Evolutionary conservation across 2,113 vertebrate species (phyloP), one percentile per base, ranked within the genome.

Genomic region (Bucco capensis): DNA sequence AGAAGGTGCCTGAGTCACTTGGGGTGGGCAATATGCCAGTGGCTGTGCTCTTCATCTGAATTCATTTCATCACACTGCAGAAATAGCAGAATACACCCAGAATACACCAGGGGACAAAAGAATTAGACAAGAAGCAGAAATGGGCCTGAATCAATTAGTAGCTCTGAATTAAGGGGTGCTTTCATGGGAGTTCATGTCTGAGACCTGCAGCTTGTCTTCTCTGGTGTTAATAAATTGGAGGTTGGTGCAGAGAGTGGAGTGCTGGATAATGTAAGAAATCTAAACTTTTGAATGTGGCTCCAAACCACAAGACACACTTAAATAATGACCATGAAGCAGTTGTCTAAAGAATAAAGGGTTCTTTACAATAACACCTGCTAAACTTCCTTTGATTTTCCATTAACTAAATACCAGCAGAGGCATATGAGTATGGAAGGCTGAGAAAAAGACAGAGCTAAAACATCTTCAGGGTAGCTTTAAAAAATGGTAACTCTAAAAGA

Each of bases 311-410:
- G 54, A 23, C 23, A 13, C 38, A 38, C 14, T 77, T 58, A 37
- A 51, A 89, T 70, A 80, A 87, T 76, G 53, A 44, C 54, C 8
- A 2, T 77, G 72, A 50, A 58, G 47, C n/a, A 28, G 14, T 80
- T 72, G 27, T 47, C 67, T 91, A 54, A 10, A 83, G 42, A 23
- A 11, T 47, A 27, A 69, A 53, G n/a, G 31, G 16, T n/a, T 83
- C 60, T 83, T 89, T 74, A 38, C 38, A 74, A 12, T 27, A 83
- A 16, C 85, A 88, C 38, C 69, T 91, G 72, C 58, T 70, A 21
- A 70, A 73, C 33, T 21, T 40, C 19, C 60, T 89, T 88, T 77
- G 47, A 90, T 88, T 88, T 89, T 83, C 75, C 61, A 19, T 89
- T 86, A 77, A 35, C 47, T 56, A 21, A 70, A 67, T 56, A 33